Evolutionary conservation across 2,113 vertebrate genomes (phyloP).

Genomic region (Barnardius zonarius): DNA sequence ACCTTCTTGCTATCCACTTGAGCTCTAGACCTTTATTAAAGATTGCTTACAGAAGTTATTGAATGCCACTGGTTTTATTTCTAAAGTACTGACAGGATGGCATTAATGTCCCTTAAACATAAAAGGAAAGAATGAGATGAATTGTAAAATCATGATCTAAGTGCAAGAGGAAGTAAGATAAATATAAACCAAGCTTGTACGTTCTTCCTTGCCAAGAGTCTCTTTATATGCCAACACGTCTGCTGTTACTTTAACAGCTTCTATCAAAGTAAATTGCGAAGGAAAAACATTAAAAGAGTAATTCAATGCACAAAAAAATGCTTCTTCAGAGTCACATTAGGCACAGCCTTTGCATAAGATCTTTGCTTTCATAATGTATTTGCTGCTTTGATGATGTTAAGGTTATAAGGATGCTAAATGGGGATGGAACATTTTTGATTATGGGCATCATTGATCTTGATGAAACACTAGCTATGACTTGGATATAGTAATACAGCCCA

Average conservation of each 20-base stretch:
- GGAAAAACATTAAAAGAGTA: conserved; percentile 29
- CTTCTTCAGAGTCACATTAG: conserved; percentile 21
- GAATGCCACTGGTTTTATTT: conserved; percentile 41
- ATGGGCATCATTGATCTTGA: neutral
- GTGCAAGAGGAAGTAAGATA: conserved; percentile 10
- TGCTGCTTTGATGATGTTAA: conserved; percentile 6
- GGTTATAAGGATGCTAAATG: neutral
- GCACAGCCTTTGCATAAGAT: neutral
- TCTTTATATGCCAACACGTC: conserved; percentile 9
- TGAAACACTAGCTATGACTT: neutral
- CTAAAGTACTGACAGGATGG: conserved; percentile 24
- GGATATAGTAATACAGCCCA: neutral
- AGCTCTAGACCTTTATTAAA: conserved; percentile 60
- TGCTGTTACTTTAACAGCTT: conserved; percentile 49
- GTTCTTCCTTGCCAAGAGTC: conserved; percentile 20
- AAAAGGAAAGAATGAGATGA: conserved; percentile 35
- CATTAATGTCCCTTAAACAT: conserved; percentile 21
- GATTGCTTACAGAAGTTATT: conserved; percentile 47
- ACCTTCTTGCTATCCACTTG: conserved; percentile 39
- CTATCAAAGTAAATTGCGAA: conserved; percentile 45
- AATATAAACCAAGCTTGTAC: neutral
- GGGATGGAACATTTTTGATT: neutral
- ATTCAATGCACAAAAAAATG: conserved; percentile 4
- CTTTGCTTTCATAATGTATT: neutral
- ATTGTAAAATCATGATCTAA: conserved; percentile 22